Evolutionary conservation across 2,113 vertebrate species (phyloP), one percentile per base, ranked within the genome.

Genomic region (Phrynosoma platyrhinos): DNA sequence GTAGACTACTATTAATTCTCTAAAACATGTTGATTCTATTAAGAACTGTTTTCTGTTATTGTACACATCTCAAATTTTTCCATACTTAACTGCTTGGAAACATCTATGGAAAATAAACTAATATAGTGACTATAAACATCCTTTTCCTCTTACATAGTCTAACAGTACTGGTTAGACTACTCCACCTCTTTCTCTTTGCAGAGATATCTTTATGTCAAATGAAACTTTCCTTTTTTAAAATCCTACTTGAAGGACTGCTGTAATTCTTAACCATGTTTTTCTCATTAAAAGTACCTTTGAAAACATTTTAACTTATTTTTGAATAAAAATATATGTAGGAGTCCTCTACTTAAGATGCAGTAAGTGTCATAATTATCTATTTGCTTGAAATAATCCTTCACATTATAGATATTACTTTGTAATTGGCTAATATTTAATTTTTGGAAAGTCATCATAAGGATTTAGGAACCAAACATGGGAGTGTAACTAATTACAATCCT

Each of bases 201-300:
- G 88, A 88, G 79, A 79, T 74, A 71, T 77, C 21, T 85, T 89
- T 89, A 89, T 55, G 69, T 58, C 58, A 55, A 42, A 68, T 52
- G 14, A 85, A 69, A 25, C 21, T 69, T 85, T 93, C 94, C 90
- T 90, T 85, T 92, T 92, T 68, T 94, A 93, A 90, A 84, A 93
- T 93, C 88, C 85, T 78, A 92, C 82, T 62, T 91, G 91, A 93
- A 94, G 91, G 82, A 91, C 69, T 32, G 42, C 42, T 79, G 47
- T 20, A 62, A 36, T 69, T 25, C 27, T 36, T 16, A 69, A 36
- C 25, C 14, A 25, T 27, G 5, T n/a, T 79, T 53, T 68, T 36
- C 42, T 79, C 13, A 30, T n/a, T 69, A 79, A 32, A 79, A 55
- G 40, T 13, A 79, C n/a, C 2, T 68, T 52, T 55, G 23, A 40